A percentile compares a stretch with the other conserved stretches of the same genome.
phyloP scores from a whole-genome alignment of 2,797 vertebrate species.

The Phoeniculus purpureus region DNA sequence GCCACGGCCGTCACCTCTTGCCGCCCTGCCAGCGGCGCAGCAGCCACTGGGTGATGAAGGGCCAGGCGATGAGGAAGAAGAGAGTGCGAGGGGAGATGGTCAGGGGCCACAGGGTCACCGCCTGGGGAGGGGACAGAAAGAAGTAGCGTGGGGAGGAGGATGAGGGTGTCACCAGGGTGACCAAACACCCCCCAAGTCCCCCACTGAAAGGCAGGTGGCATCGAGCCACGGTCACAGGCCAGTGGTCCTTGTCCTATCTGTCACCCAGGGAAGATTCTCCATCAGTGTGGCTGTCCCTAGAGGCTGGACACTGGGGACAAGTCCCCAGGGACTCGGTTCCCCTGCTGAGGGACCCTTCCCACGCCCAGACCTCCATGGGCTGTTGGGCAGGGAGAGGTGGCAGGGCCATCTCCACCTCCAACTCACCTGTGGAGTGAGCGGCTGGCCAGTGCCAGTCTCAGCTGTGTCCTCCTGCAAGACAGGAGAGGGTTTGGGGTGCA shows the following conservation, averaged over 20 bases:
- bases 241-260: rapidly evolving
- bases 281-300: rapidly evolving
- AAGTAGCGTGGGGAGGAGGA: rapidly evolving
- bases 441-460: rapidly evolving
- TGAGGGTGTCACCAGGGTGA: background rate
- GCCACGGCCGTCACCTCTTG: conserved; percentile 68
- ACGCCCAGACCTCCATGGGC: background rate
- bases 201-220: background rate
- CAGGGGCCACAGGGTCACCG: conserved; percentile 77
- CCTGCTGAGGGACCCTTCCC: background rate
- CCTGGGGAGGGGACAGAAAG: conserved; percentile 57
- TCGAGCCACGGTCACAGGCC: background rate
- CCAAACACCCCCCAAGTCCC: background rate
- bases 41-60: conserved; percentile 88
- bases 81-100: conserved; percentile 78
- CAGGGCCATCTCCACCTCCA: rapidly evolving
- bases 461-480: background rate
- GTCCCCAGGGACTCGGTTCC: background rate
- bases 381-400: no score
- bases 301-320: rapidly evolving
- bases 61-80: conserved; percentile 90
- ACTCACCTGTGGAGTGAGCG: background rate
- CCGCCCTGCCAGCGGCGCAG: conserved; percentile 75
- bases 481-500: background rate
- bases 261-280: background rate